Percentiles rank a stretch among this genome's conserved stretches.
phyloP scores from a whole-genome alignment of 2,797 vertebrate genomes.

The Lepilemur ruficaudatus region DNA sequence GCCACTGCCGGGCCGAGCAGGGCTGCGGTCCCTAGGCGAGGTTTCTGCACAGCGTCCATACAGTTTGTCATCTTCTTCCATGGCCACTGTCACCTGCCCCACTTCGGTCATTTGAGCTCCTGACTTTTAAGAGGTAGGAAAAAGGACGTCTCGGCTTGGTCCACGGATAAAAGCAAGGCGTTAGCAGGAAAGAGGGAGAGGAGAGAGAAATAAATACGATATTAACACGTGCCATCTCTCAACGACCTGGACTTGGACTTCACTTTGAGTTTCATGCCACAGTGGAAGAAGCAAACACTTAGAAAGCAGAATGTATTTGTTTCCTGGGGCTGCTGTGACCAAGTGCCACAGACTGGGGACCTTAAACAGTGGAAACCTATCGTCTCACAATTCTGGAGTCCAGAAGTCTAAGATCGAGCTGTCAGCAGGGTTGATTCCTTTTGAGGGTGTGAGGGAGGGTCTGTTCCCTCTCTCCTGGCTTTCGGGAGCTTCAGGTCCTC shows the following conservation, averaged over 20 bases:
- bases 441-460: rapidly evolving
- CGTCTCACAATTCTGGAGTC: not conserved
- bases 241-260: too few relatives aligned
- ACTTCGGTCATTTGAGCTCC: not conserved
- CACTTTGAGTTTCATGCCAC: rapidly evolving
- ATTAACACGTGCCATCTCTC: rapidly evolving
- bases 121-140: not conserved
- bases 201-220: not conserved
- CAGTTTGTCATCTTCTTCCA: not conserved
- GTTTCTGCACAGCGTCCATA: rapidly evolving
- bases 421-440: not conserved
- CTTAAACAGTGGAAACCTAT: not conserved
- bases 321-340: not conserved
- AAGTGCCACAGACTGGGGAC: not conserved
- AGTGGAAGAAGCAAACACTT: not conserved
- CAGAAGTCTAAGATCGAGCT: rapidly evolving
- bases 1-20: rapidly evolving
- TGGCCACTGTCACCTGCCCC: not conserved
- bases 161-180: not conserved
- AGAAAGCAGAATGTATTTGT: not conserved
- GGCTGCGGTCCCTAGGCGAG: not conserved
- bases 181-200: not conserved
- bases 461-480: too few relatives aligned
- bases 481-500: not conserved
- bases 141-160: not conserved